These are phyloP conservation scores for Ctenodactylus gundi DNA, from an alignment of 2,113 vertebrate genomes.

Conservation along the genomic window DNA sequence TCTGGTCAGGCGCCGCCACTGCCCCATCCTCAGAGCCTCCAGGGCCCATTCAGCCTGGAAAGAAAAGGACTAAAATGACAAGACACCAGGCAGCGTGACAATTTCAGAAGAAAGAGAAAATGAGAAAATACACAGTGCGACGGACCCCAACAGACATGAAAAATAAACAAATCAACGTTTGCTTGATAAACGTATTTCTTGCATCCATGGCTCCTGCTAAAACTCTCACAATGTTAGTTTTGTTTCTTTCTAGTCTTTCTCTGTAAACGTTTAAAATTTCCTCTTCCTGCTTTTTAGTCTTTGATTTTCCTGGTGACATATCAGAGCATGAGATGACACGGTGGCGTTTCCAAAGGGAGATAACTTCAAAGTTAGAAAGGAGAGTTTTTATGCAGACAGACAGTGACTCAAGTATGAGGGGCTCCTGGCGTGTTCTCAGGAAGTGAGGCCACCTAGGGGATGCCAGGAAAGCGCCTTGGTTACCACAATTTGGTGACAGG, in stretches of 20 bases:
- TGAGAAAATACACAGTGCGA: neutral
- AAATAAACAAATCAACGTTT: too few relatives aligned
- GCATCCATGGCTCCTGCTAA: neutral
- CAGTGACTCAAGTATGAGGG: neutral
- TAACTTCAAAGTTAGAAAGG: neutral
- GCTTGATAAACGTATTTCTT: too few relatives aligned
- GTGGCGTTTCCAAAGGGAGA: neutral
- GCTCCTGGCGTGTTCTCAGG: neutral
- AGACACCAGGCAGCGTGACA: rapidly evolving
- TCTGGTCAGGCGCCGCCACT: rapidly evolving
- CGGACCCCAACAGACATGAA: neutral
- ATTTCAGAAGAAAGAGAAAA: neutral
- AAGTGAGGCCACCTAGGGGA: too few relatives aligned
- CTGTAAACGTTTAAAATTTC: neutral
- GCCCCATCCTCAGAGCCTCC: rapidly evolving
- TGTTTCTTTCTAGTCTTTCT: neutral
- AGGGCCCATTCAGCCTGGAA: rapidly evolving
- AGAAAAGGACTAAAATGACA: neutral
- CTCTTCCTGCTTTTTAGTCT: neutral
- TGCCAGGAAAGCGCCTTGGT: too few relatives aligned
- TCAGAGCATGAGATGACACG: too few relatives aligned
- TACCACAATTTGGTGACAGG: too few relatives aligned
- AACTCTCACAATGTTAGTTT: neutral
- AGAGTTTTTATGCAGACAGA: neutral
- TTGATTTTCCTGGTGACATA: neutral